Percentiles rank a stretch among this genome's conserved stretches.
Evolutionary conservation across 2,113 vertebrate species (phyloP).

Genomic region (Dascyllus trimaculatus): DNA sequence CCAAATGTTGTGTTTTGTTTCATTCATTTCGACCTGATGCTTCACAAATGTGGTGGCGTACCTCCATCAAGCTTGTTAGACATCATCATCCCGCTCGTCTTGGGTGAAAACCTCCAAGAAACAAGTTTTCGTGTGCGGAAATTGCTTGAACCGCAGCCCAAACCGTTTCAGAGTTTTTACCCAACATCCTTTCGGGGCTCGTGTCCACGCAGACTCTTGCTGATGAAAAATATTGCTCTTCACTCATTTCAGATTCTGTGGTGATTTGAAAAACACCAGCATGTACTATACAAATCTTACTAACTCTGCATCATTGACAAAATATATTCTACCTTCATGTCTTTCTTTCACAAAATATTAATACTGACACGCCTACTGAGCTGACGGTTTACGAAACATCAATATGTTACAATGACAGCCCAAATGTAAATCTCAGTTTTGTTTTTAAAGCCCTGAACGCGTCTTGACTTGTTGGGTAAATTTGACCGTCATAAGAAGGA

Average conservation of each 20-base stretch:
- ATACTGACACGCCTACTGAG: constrained; percentile 12
- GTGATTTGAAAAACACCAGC: constrained; percentile 32
- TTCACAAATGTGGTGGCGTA: constrained; percentile 9
- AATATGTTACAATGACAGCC: constrained; percentile 5
- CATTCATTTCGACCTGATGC: constrained; percentile 1
- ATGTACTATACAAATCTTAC: constrained; percentile 47
- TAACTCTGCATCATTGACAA: constrained; percentile 44
- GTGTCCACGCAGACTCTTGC: too few relatives aligned
- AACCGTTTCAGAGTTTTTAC: not conserved
- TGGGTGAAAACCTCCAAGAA: not conserved
- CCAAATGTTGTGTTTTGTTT: not conserved
- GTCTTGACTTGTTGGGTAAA: not conserved
- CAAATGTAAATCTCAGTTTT: constrained; percentile 6
- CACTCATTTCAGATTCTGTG: constrained; percentile 37
- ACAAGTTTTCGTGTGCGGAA: too few relatives aligned
- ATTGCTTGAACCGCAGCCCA: not conserved
- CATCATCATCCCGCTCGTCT: constrained; percentile 17
- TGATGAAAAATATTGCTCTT: constrained; percentile 69
- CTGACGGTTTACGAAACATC: constrained; percentile 19
- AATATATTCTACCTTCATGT: constrained; percentile 56
- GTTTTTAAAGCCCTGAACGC: constrained; percentile 5
- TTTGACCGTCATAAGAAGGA: not conserved
- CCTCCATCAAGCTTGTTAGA: constrained; percentile 5
- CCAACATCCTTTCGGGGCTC: too few relatives aligned
- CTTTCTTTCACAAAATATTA: constrained; percentile 57